phyloP scores from a whole-genome alignment of 2,888 invertebrate species.

The Hydriomena furcata region DNA sequence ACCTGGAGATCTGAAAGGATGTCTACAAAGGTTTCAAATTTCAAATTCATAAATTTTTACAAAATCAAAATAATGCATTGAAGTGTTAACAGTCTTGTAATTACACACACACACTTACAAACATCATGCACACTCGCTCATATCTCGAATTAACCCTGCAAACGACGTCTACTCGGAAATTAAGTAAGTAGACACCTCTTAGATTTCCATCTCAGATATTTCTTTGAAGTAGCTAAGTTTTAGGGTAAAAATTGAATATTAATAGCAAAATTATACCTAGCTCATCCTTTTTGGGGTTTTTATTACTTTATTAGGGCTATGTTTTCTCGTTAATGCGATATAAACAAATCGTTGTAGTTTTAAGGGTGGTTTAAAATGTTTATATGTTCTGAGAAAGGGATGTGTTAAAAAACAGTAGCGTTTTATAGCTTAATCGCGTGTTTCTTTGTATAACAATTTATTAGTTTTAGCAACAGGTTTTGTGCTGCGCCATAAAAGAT shows the following conservation, averaged over 20 bases:
- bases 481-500: constrained; percentile 45
- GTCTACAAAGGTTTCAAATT: too few relatives aligned
- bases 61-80: constrained; percentile 12
- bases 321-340: constrained; percentile 73
- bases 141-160: constrained; percentile 55
- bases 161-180: constrained; percentile 69
- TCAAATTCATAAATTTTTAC: too few relatives aligned
- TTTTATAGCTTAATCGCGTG: constrained; percentile 76
- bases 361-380: constrained; percentile 42
- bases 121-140: constrained; percentile 42
- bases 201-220: constrained; percentile 77
- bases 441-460: constrained; percentile 56
- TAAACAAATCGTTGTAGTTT: constrained; percentile 76
- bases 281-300: constrained; percentile 64
- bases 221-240: constrained; percentile 76
- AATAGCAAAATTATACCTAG: constrained; percentile 79
- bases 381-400: constrained; percentile 65
- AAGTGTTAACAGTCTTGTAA: constrained; percentile 37
- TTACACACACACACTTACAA: constrained; percentile 39
- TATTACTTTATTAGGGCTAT: constrained; percentile 77
- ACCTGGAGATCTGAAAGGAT: too few relatives aligned
- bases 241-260: constrained; percentile 81
- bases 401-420: constrained; percentile 82
- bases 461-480: constrained; percentile 53
- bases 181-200: constrained; percentile 67